A percentile compares a stretch with the other conserved stretches of the same genome.
Evolutionary conservation across 2,888 invertebrate species (phyloP).

Genomic region (Hedychridium roseum): DNA sequence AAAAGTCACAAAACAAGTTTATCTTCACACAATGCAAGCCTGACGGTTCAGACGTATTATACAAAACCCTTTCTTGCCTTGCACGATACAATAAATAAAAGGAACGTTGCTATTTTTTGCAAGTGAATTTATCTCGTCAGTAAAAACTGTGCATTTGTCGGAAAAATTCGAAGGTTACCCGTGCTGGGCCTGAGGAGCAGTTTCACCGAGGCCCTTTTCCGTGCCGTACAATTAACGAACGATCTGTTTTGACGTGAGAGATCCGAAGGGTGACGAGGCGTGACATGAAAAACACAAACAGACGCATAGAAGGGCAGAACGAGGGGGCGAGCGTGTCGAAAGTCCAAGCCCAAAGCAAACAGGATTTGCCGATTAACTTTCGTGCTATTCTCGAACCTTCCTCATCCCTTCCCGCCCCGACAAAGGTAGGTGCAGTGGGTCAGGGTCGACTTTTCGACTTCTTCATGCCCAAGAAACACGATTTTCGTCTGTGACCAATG

Average conservation of each 20-base stretch:
- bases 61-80: too few relatives aligned
- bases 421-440: slow-evolving; percentile 29
- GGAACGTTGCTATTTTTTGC: too few relatives aligned
- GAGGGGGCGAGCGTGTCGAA: slow-evolving; percentile 26
- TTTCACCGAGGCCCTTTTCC: neutral
- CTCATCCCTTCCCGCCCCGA: slow-evolving; percentile 10
- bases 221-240: neutral
- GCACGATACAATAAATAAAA: too few relatives aligned
- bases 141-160: too few relatives aligned
- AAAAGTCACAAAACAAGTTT: slow-evolving; percentile 45
- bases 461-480: slow-evolving; percentile 11
- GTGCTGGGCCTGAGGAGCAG: neutral
- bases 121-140: too few relatives aligned
- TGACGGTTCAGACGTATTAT: too few relatives aligned
- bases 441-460: slow-evolving; percentile 38
- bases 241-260: slow-evolving; percentile 43
- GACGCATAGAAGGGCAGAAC: slow-evolving; percentile 18
- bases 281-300: slow-evolving; percentile 34
- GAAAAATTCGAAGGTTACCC: neutral
- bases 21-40: slow-evolving; percentile 14
- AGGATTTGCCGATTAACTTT: slow-evolving; percentile 50
- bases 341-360: slow-evolving; percentile 35
- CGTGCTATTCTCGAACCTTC: slow-evolving; percentile 13
- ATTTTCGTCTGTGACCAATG: too few relatives aligned
- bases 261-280: slow-evolving; percentile 33